Base-by-base conservation (phyloP, 2,797 vertebrate species). In the Sebastiscus tertius region DNA sequence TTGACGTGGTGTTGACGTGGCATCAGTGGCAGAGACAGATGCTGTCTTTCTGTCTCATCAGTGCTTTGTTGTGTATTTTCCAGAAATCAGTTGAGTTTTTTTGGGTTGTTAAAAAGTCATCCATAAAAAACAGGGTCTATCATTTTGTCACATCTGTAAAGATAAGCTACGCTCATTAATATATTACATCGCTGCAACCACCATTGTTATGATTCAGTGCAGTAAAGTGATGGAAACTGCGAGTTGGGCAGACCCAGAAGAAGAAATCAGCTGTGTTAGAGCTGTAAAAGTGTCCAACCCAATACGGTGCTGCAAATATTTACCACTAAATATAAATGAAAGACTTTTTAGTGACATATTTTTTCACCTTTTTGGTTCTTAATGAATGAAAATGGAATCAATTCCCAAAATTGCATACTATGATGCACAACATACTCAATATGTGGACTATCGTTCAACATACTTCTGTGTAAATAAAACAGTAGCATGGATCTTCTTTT, bases 341-440 rank as follows among this genome's bases (percentile, higher is more conserved):
- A 33, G 4, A 9, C 4, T 13, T 71, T 61, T 59, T 27, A 49
- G 8, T 42, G 26, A 16, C 24, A 14, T 16, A 31, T 80, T 54
- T 42, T 1, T 20, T 14, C 12, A 14, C 9, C 8, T 65, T 64
- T 64, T 79, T 59, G 2, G 1, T 39, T 71, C 16, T 31, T 22
- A 26, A 33, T 33, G 26, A 36, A 55, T 46, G 14, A 46, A 46
- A 46, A 46, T 46, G 16, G 16, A 46, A 18, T 46, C 1, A 46
- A 46, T 0, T 0, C 16, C 16, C 42, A 3, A 46, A 46, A 46
- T 3, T 0, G 42, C 42, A 46, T 16, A 42, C 0, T 42, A 42
- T 0, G 52, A 42, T 0, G 52, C 16, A 46, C 42, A 1, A 0
- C 42, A 16, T 46, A 46, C 16, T 46, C 6, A 46, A 18, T 46